phyloP scores from a whole-genome alignment of 2,797 vertebrate genomes.

The Percopsis omiscomaycus region DNA sequence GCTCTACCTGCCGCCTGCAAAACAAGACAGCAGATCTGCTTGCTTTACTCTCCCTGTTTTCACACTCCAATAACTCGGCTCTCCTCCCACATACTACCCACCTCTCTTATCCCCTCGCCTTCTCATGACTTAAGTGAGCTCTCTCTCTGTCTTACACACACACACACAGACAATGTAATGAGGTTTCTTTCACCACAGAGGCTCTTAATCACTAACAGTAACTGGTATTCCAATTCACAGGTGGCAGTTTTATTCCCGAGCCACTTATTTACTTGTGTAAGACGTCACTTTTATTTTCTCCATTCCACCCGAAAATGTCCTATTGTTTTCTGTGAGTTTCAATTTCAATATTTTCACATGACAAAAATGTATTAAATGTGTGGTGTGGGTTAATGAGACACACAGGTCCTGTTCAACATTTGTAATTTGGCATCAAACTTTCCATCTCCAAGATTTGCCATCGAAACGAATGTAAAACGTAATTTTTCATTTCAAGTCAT shows the following conservation, averaged over 20 bases:
- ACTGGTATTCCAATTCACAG: slow-evolving; percentile 16
- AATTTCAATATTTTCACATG: background rate
- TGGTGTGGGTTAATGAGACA: background rate
- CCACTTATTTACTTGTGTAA: slow-evolving; percentile 29
- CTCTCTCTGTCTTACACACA: background rate
- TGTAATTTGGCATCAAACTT: slow-evolving; percentile 7
- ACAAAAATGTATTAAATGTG: background rate
- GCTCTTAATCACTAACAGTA: background rate
- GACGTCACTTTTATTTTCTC: background rate
- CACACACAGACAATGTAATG: slow-evolving; percentile 2
- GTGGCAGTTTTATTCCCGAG: slow-evolving; percentile 8
- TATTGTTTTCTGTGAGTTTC: background rate
- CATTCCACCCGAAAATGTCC: background rate
- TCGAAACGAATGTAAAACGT: too few species aligned
- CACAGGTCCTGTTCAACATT: background rate
- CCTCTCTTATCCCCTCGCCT: slow-evolving; percentile 6
- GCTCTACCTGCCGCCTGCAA: slow-evolving; percentile 36
- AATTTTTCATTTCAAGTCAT: slow-evolving; percentile 5
- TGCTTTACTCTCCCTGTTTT: slow-evolving; percentile 42
- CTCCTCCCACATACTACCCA: too few species aligned
- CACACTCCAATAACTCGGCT: slow-evolving; percentile 18
- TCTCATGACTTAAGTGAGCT: slow-evolving; percentile 6
- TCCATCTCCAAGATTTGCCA: slow-evolving; percentile 4
- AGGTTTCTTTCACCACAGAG: background rate
- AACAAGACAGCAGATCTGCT: slow-evolving; percentile 46